phyloP scores from a whole-genome alignment of 2,888 invertebrate genomes.

The Craniophora ligustri region DNA sequence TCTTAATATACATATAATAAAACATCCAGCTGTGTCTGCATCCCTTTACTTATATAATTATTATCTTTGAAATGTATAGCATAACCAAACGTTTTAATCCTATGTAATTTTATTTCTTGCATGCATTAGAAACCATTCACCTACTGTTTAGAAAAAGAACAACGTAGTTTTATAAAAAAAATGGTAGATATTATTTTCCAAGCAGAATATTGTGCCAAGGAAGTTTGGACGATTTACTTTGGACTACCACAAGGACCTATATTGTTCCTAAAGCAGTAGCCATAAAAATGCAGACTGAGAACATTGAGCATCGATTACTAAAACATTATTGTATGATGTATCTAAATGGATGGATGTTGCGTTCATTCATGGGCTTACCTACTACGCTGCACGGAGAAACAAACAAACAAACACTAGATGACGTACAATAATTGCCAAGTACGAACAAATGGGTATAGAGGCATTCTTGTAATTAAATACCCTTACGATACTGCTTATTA shows the following conservation, averaged over 20 bases:
- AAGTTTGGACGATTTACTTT: neutral
- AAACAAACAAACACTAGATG: neutral
- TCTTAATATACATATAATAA: neutral
- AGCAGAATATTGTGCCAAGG: no score
- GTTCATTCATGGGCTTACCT: neutral
- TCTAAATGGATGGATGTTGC: neutral
- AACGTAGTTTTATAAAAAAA: no score
- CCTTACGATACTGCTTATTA: neutral
- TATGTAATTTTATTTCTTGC: neutral
- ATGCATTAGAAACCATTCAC: no score
- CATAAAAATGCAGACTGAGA: neutral
- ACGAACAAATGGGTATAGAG: no score
- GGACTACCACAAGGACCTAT: neutral
- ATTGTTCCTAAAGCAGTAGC: neutral
- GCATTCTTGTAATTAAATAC: no score
- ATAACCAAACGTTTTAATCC: neutral
- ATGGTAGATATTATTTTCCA: no score
- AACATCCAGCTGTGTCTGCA: slow-evolving; percentile 27
- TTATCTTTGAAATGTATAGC: slow-evolving; percentile 1
- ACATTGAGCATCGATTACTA: neutral
- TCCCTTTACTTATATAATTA: neutral
- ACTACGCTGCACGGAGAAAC: neutral
- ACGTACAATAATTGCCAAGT: no score
- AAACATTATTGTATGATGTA: no score
- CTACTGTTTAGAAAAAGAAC: no score